A percentile compares a stretch with the other conserved stretches of the same genome.
phyloP scores from a whole-genome alignment of 2,888 invertebrate genomes.

The Nyleta sp. region DNA sequence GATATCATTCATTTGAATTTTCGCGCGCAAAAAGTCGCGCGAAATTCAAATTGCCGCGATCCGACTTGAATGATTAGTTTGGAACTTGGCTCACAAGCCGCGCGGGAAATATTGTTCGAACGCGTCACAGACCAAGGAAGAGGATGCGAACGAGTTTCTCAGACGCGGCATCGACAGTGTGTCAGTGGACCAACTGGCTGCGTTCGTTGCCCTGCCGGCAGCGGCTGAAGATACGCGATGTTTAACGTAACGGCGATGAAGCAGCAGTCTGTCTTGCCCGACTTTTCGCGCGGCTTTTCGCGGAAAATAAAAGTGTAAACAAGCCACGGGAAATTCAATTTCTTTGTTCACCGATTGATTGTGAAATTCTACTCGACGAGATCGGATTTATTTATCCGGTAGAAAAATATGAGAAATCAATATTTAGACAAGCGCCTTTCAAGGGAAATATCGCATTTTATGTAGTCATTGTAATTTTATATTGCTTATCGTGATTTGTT shows the following conservation, averaged over 20 bases:
- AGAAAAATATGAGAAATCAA: too few relatives aligned
- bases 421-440: too few relatives aligned
- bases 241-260: constrained; percentile 37
- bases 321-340: background rate
- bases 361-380: too few relatives aligned
- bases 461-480: too few relatives aligned
- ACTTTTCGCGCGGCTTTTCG: constrained; percentile 44
- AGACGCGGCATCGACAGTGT: constrained; percentile 43
- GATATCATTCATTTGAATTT: constrained; percentile 34
- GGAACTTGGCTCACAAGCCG: too few relatives aligned
- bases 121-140: background rate
- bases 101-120: constrained; percentile 4
- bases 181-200: constrained; percentile 56
- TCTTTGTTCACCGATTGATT: background rate
- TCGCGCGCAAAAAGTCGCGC: constrained; percentile 2
- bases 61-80: too few relatives aligned
- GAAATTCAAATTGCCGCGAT: too few relatives aligned
- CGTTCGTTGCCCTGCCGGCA: constrained; percentile 54
- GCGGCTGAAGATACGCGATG: constrained; percentile 28
- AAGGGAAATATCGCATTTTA: too few relatives aligned
- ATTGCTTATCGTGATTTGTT: too few relatives aligned
- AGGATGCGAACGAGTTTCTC: constrained; percentile 36
- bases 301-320: constrained; percentile 61
- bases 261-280: constrained; percentile 21
- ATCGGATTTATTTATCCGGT: too few relatives aligned